Conservation (phyloP, 1,140 invertebrate genomes). For the Neuroterus valhalla region DNA sequence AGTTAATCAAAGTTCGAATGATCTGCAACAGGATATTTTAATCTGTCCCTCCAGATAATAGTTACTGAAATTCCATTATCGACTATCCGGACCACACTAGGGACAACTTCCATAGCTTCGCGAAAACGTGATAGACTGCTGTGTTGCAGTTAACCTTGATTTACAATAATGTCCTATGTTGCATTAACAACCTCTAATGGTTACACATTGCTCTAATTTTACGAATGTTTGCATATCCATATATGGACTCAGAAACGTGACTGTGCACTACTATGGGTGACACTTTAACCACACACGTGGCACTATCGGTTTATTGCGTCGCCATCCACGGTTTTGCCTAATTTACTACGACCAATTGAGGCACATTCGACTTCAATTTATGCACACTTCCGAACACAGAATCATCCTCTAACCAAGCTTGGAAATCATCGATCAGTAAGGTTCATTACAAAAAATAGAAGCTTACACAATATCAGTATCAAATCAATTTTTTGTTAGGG, state of each 20-base stretch:
- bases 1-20: no score
- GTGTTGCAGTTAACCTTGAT: slow-evolving; percentile 67
- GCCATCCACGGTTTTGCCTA: slow-evolving; percentile 47
- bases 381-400: slow-evolving; percentile 15
- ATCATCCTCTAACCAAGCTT: slow-evolving; percentile 8
- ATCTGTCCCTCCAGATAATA: background rate
- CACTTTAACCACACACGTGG: slow-evolving; percentile 35
- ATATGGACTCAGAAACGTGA: slow-evolving; percentile 22
- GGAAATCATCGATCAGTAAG: background rate
- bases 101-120: slow-evolving; percentile 61
- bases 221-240: slow-evolving; percentile 46
- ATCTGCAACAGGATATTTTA: no score
- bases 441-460: background rate
- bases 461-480: no score
- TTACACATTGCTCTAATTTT: slow-evolving; percentile 64
- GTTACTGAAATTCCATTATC: slow-evolving; percentile 59
- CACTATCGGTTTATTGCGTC: slow-evolving; percentile 54
- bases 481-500: no score
- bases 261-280: slow-evolving; percentile 15
- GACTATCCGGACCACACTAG: slow-evolving; percentile 51
- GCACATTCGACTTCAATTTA: slow-evolving; percentile 27
- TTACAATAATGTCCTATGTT: slow-evolving; percentile 66
- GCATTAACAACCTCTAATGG: slow-evolving; percentile 68
- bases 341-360: slow-evolving; percentile 42
- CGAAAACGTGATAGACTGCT: slow-evolving; percentile 63